Base-by-base conservation (phyloP, 2,797 vertebrate genomes). In the Setipinna tenuifilis region DNA sequence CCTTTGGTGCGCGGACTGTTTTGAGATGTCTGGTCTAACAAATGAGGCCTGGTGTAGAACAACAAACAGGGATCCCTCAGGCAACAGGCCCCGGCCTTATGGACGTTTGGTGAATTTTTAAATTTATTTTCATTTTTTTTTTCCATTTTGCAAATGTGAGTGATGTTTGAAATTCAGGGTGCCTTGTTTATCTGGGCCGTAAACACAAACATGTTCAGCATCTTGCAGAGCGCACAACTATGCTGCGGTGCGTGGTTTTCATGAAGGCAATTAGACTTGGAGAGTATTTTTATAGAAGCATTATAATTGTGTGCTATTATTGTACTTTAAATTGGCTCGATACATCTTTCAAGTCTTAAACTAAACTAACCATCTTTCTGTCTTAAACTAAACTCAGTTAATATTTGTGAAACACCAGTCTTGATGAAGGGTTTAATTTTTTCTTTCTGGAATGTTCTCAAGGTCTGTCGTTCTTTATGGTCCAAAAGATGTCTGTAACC, bases 161-260 rank as follows among this genome's bases (percentile, higher is more conserved):
- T 78, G 86, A 83, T 12, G 84, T 88, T 83, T 89, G 84, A 89
- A 81, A 85, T 89, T 80, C 71, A 83, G 75, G 62, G 57, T 86
- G 57, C 82, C 85, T 87, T 87, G 85, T 90, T 90, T 87, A 88
- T 90, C 86, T 80, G 48, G 48, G 10, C 68, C 5, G 65, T 87
- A 83, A 86, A 89, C 82, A 82, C 81, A 89, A 87, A 87, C 86
- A 87, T 86, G 88, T 78, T 83, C 87, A 85, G 81, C 85, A 85
- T 88, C 87, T 86, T 7, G 85, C 65, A 81, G 83, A 90, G 80
- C 84, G 86, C 82, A 83, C 88, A 57, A 58, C 82, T 86, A 75
- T 82, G 28, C 78, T 88, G 88, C 0, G 44, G 71, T 85, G 31
- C 87, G 87, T 81, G 84, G 86, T 78, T 88, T 90, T 87, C 68